These are phyloP conservation scores for Hirundichthys speculiger DNA, from an alignment of 2,113 vertebrate genomes.

Conservation along the genomic window DNA sequence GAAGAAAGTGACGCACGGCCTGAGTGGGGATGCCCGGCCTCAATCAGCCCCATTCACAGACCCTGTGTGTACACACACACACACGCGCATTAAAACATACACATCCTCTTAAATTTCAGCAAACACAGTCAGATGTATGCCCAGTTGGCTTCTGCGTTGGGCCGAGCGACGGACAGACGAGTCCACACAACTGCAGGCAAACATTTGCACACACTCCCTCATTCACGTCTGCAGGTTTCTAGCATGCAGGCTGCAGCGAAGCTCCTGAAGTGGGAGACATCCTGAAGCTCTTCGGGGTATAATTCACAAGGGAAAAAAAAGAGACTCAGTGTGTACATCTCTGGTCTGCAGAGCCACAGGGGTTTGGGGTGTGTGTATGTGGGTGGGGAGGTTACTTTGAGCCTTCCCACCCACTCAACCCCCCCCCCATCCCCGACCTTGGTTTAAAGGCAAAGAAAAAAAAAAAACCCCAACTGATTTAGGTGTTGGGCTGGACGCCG, in stretches of 20 bases:
- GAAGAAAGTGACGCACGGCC: constrained; percentile 65
- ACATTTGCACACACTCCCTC: constrained; percentile 2
- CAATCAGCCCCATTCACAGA: constrained; percentile 73
- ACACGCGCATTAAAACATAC: constrained; percentile 51
- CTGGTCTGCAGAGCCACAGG: constrained; percentile 48
- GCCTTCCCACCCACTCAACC: constrained; percentile 56
- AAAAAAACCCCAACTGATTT: too few relatives aligned
- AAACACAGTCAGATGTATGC: constrained; percentile 36
- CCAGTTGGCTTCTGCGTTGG: constrained; percentile 11
- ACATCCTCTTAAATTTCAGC: constrained; percentile 61
- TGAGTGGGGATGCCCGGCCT: constrained; percentile 61
- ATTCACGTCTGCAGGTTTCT: constrained; percentile 1
- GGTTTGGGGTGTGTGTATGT: constrained; percentile 31
- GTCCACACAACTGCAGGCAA: neutral
- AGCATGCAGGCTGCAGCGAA: constrained; percentile 16
- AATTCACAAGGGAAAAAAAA: constrained; percentile 1
- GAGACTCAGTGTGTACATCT: constrained; percentile 32
- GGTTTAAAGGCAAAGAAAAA: constrained; percentile 39
- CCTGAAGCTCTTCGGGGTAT: constrained; percentile 19
- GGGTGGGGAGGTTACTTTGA: constrained; percentile 55
- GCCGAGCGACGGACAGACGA: neutral
- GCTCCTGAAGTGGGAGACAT: too few relatives aligned
- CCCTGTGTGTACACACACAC: constrained; percentile 46
- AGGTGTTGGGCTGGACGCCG: constrained; percentile 17
- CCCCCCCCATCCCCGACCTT: constrained; percentile 24